Conservation (phyloP, 2,888 invertebrate species). For the Ectobius pallidus region DNA sequence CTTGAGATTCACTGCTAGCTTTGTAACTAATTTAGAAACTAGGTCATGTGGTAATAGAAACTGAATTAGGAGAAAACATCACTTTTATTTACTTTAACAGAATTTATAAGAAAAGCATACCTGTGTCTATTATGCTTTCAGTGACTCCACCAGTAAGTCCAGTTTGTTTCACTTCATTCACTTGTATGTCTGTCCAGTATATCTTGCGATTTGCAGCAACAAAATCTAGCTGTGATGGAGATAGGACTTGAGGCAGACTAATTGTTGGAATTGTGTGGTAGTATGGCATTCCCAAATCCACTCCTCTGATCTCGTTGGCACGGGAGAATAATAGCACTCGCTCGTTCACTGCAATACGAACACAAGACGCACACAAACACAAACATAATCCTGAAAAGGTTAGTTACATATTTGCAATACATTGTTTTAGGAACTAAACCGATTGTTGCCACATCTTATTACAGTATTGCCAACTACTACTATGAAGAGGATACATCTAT, state of each 20-base stretch:
- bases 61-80: too few species aligned
- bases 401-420: slow-evolving; percentile 10
- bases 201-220: slow-evolving; percentile 68
- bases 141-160: slow-evolving; percentile 71
- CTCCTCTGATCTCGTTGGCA: slow-evolving; percentile 79
- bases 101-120: too few species aligned
- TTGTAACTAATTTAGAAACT: too few species aligned
- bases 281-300: slow-evolving; percentile 76
- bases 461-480: background rate
- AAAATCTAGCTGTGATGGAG: slow-evolving; percentile 74
- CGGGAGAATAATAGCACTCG: slow-evolving; percentile 78
- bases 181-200: slow-evolving; percentile 79
- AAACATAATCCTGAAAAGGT: slow-evolving; percentile 39
- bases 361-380: slow-evolving; percentile 43
- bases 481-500: too few species aligned
- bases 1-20: too few species aligned
- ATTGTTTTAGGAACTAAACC: background rate
- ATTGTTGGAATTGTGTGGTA: slow-evolving; percentile 84
- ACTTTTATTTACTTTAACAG: too few species aligned
- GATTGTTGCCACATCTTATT: background rate
- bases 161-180: slow-evolving; percentile 75
- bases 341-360: slow-evolving; percentile 66
- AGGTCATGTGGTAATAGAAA: too few species aligned
- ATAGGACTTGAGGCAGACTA: slow-evolving; percentile 70
- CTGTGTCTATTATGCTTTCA: slow-evolving; percentile 76